Percentiles rank a stretch among this genome's conserved stretches.
Evolutionary conservation across 2,888 invertebrate species (phyloP).

Genomic region (Gnatocerus cornutus): DNA sequence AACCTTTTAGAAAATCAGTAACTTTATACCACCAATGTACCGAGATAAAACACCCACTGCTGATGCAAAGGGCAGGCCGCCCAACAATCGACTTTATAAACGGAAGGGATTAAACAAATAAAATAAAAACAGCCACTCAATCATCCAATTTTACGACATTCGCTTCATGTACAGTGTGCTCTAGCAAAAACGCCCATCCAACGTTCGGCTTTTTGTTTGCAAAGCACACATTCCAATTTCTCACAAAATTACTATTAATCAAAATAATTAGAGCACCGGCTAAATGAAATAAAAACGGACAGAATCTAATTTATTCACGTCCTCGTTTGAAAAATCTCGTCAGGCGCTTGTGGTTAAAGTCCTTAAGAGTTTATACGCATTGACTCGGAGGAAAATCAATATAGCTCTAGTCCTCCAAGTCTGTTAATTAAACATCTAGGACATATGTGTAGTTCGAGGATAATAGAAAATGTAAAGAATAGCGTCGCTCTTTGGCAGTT

Average conservation of each 20-base stretch:
- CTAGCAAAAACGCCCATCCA: not conserved
- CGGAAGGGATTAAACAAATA: conserved; percentile 10
- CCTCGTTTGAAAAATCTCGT: not conserved
- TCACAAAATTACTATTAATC: too few species aligned
- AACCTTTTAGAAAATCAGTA: conserved; percentile 20
- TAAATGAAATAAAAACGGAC: too few species aligned
- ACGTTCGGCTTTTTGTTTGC: not conserved
- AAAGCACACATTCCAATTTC: too few species aligned
- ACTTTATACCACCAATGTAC: conserved; percentile 11
- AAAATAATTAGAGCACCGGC: too few species aligned
- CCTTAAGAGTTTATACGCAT: not conserved
- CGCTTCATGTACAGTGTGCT: conserved; percentile 1
- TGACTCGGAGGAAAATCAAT: conserved; percentile 2
- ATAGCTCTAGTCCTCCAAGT: not conserved
- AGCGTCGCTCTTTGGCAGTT: not conserved
- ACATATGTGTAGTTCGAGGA: not conserved
- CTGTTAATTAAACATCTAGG: not conserved
- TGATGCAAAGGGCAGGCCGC: conserved; percentile 1
- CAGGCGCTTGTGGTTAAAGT: not conserved
- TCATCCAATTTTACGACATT: conserved; percentile 1
- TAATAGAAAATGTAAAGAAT: conserved; percentile 2
- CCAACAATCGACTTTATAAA: not conserved
- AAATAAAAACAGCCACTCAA: conserved; percentile 3
- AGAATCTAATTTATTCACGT: too few species aligned
- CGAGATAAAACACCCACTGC: conserved; percentile 22